Percentiles rank a stretch among this genome's conserved stretches.
phyloP scores from a whole-genome alignment of 2,113 vertebrate genomes.

The Lates calcarifer region DNA sequence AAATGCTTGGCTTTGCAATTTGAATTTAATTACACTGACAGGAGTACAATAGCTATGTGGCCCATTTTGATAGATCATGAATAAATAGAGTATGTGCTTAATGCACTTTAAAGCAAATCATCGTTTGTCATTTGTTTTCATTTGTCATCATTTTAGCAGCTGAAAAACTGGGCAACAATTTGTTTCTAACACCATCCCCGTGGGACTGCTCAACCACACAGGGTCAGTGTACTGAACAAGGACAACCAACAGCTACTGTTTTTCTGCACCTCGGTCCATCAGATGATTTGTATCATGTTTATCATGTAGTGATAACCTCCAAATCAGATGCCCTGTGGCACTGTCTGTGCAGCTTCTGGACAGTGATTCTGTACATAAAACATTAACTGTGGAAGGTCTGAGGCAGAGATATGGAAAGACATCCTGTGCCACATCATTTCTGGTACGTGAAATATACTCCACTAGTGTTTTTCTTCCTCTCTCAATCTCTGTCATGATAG shows the following conservation, averaged over 20 bases:
- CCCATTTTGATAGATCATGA: slow-evolving; percentile 64
- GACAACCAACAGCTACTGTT: slow-evolving; percentile 22
- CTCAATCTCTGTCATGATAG: slow-evolving; percentile 9
- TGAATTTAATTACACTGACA: slow-evolving; percentile 78
- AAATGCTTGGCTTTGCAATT: slow-evolving; percentile 78
- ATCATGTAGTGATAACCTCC: slow-evolving; percentile 33
- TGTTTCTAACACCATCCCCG: slow-evolving; percentile 15
- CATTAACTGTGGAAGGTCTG: not conserved
- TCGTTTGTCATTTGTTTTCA: slow-evolving; percentile 69
- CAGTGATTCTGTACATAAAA: slow-evolving; percentile 27
- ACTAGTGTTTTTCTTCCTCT: slow-evolving; percentile 12
- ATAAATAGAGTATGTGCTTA: slow-evolving; percentile 66
- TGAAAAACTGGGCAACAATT: slow-evolving; percentile 41
- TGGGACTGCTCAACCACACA: not conserved
- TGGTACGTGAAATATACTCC: slow-evolving; percentile 11
- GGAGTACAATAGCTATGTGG: slow-evolving; percentile 52
- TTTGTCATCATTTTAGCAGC: slow-evolving; percentile 68
- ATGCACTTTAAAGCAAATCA: slow-evolving; percentile 71
- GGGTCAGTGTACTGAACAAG: slow-evolving; percentile 9
- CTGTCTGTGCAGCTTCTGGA: slow-evolving; percentile 21
- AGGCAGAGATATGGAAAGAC: not conserved
- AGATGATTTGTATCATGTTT: slow-evolving; percentile 52
- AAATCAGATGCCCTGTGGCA: slow-evolving; percentile 41
- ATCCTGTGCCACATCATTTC: slow-evolving; percentile 12
- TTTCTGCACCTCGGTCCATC: slow-evolving; percentile 22